Conservation (phyloP, 2,888 invertebrate genomes). For the Drosophila rellima region DNA sequence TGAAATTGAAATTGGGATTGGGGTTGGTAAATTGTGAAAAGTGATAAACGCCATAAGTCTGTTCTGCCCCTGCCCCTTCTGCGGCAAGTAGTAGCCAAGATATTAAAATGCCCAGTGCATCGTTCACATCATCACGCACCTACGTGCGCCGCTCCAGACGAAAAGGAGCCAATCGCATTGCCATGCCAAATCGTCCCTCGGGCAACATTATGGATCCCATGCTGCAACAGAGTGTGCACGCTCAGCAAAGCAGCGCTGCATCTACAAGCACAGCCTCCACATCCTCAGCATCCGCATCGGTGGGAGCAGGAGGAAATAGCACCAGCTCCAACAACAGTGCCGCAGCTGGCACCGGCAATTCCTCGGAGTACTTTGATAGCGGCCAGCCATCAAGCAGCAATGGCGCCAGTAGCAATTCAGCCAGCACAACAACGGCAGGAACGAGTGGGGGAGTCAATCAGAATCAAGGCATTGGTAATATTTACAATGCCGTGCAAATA, state of each 20-base stretch:
- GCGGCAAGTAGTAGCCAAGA: slow-evolving; percentile 14
- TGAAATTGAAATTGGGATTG: slow-evolving; percentile 56
- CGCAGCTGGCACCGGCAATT: slow-evolving; percentile 49
- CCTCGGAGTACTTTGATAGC: slow-evolving; percentile 70
- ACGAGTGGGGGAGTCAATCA: slow-evolving; percentile 27
- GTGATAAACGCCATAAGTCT: slow-evolving; percentile 45
- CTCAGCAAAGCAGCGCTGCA: slow-evolving; percentile 54
- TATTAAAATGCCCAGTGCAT: slow-evolving; percentile 93
- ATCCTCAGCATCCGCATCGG: slow-evolving; percentile 13
- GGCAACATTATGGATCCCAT: slow-evolving; percentile 89
- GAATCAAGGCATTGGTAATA: slow-evolving; percentile 49
- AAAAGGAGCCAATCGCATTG: slow-evolving; percentile 94
- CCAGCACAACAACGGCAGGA: slow-evolving; percentile 28
- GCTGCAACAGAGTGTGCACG: slow-evolving; percentile 88
- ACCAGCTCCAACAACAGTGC: slow-evolving; percentile 15
- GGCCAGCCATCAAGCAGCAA: slow-evolving; percentile 64
- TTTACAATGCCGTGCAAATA: slow-evolving; percentile 62
- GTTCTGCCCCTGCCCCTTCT: slow-evolving; percentile 11
- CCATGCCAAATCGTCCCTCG: slow-evolving; percentile 85
- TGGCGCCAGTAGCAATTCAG: slow-evolving; percentile 30
- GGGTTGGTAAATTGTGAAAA: slow-evolving; percentile 78
- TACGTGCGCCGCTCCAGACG: slow-evolving; percentile 96
- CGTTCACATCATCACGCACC: slow-evolving; percentile 96
- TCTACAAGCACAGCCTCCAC: slow-evolving; percentile 42
- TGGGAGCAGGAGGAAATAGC: slow-evolving; percentile 7